A percentile compares a stretch with the other conserved stretches of the same genome.
These are phyloP conservation scores for Brachionus calyciflorus DNA, from an alignment of 1,140 invertebrate genomes.

Conservation along the genomic window DNA sequence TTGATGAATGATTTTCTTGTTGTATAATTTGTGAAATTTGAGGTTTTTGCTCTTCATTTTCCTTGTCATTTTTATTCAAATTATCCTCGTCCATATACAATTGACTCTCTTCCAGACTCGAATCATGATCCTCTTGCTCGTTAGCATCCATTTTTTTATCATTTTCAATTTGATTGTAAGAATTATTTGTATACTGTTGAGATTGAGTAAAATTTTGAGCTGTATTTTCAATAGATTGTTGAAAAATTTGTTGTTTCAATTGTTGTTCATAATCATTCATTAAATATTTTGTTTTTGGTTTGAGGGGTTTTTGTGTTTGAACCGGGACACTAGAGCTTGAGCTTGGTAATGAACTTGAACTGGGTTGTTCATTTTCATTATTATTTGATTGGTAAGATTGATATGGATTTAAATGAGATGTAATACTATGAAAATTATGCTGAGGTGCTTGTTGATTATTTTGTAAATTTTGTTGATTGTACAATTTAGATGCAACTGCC, in stretches of 20 bases:
- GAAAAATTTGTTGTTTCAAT: conserved; percentile 18
- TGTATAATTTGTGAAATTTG: neutral
- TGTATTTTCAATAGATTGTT: conserved; percentile 20
- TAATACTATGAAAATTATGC: conserved; percentile 2
- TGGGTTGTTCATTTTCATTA: neutral
- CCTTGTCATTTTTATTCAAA: neutral
- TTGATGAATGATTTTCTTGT: neutral
- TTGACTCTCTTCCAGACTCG: conserved; percentile 21
- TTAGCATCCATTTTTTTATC: neutral
- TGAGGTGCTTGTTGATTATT: neutral
- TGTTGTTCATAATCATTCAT: conserved; percentile 18
- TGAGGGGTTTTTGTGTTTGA: neutral
- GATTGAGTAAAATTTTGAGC: neutral
- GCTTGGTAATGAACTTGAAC: neutral
- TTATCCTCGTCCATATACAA: conserved; percentile 34
- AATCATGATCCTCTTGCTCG: neutral
- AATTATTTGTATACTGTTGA: neutral
- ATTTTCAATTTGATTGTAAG: neutral
- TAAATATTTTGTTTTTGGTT: neutral
- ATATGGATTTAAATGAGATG: conserved; percentile 2
- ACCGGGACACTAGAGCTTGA: neutral
- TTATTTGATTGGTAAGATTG: neutral
- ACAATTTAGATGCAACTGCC: conserved; percentile 38
- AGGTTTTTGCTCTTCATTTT: conserved; percentile 14
- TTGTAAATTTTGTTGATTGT: neutral